Conservation (phyloP, 2,797 vertebrate species). For the Crocodylus rhombifer region DNA sequence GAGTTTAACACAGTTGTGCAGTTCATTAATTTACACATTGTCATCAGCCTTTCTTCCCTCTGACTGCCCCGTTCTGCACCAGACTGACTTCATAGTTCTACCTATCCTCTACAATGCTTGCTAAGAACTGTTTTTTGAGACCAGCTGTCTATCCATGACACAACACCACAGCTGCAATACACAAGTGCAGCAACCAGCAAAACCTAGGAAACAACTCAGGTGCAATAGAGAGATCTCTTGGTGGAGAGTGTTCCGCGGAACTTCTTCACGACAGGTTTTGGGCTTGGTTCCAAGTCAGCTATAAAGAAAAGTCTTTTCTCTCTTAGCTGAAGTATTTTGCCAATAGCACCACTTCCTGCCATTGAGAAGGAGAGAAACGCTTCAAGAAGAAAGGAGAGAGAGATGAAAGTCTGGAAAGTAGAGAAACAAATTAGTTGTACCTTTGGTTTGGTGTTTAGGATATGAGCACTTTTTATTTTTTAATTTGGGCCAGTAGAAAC, state of each 20-base stretch:
- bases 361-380: not conserved
- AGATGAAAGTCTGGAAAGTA: not conserved
- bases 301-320: not conserved
- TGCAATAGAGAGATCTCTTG: not conserved
- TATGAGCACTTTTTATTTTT: not conserved
- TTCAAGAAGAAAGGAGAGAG: not conserved
- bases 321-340: not conserved
- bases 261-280: not conserved
- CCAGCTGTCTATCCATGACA: not conserved
- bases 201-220: not conserved
- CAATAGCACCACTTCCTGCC: not conserved
- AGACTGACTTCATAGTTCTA: not conserved
- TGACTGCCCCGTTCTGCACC: not conserved
- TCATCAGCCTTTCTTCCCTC: too few species aligned
- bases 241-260: not conserved
- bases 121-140: not conserved
- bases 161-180: not conserved
- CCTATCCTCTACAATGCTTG: not conserved
- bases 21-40: too few species aligned
- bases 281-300: not conserved
- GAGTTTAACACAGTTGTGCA: not conserved
- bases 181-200: not conserved
- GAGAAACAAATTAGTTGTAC: too few species aligned
- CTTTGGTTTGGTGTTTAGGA: not conserved
- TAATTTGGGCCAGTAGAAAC: too few species aligned